phyloP scores from a whole-genome alignment of 2,888 invertebrate genomes.

The Scaptomyza polygonia region DNA sequence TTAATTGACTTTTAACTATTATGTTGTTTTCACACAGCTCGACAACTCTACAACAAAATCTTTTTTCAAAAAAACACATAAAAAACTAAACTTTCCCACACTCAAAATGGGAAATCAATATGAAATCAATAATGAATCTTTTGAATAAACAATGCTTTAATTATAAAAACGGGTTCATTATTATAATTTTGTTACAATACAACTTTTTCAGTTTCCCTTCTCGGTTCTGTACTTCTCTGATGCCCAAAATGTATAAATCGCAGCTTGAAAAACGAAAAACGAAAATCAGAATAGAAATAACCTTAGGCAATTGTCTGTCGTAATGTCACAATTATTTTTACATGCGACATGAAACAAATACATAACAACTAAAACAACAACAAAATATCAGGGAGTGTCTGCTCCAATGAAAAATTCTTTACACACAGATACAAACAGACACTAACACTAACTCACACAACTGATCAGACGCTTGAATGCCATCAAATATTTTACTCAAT shows the following conservation, averaged over 20 bases:
- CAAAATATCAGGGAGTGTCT: slow-evolving; percentile 59
- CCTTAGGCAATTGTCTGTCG: slow-evolving; percentile 41
- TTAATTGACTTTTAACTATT: background rate
- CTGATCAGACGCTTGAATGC: slow-evolving; percentile 60
- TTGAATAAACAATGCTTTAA: background rate
- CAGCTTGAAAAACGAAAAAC: slow-evolving; percentile 8
- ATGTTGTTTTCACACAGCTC: background rate
- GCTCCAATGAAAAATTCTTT: slow-evolving; percentile 63
- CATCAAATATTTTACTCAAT: slow-evolving; percentile 74
- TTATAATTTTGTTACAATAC: too few relatives aligned
- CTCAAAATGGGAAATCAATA: slow-evolving; percentile 15
- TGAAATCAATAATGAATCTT: slow-evolving; percentile 1
- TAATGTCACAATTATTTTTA: slow-evolving; percentile 67
- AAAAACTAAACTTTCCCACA: slow-evolving; percentile 16
- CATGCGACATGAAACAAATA: slow-evolving; percentile 72
- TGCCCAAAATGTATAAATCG: slow-evolving; percentile 30
- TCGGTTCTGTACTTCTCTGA: background rate
- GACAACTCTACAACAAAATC: background rate
- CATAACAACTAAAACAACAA: slow-evolving; percentile 23
- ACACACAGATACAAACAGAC: slow-evolving; percentile 31
- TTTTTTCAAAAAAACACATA: background rate
- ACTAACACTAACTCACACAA: slow-evolving; percentile 5
- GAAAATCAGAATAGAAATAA: slow-evolving; percentile 26
- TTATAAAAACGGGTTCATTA: background rate
- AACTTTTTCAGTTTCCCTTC: background rate